Evolutionary conservation across 2,113 vertebrate genomes (phyloP).

Genomic region (Grammomys dolichurus): DNA sequence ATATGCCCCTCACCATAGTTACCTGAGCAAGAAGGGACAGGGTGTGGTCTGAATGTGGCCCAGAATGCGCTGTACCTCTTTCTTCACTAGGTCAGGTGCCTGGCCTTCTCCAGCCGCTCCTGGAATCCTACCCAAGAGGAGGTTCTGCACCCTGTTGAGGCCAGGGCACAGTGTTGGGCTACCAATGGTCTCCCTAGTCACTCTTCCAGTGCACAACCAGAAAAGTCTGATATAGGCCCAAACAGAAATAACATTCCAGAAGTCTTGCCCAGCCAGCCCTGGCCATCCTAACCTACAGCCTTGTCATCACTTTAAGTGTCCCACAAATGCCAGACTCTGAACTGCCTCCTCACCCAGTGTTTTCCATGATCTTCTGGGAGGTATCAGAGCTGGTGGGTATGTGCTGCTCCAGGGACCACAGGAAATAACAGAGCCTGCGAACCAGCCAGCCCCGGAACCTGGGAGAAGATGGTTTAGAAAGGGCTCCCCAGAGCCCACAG

Average conservation of each 20-base stretch:
- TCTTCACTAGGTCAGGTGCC: constrained; percentile 45
- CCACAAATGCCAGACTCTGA: neutral
- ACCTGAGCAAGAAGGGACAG: constrained; percentile 84
- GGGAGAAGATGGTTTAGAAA: constrained; percentile 22
- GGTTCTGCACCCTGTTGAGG: constrained; percentile 77
- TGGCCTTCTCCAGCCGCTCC: neutral
- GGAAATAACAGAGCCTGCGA: constrained; percentile 84
- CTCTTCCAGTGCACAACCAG: neutral
- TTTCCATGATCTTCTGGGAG: constrained; percentile 74
- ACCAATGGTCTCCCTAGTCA: neutral
- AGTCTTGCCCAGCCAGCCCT: neutral
- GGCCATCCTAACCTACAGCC: neutral
- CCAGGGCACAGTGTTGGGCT: neutral
- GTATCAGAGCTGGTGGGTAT: neutral
- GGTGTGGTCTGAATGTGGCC: constrained; percentile 82
- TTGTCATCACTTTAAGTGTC: neutral
- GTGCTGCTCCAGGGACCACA: constrained; percentile 75
- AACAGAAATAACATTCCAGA: neutral
- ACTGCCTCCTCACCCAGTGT: constrained; percentile 79
- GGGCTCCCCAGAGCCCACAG: neutral
- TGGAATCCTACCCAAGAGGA: fast-evolving
- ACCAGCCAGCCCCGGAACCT: constrained; percentile 91
- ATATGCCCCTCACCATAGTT: neutral
- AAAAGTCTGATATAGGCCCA: neutral
- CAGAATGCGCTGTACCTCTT: constrained; percentile 76